phyloP scores from a whole-genome alignment of 2,797 vertebrate genomes.

The Melopsittacus undulatus region DNA sequence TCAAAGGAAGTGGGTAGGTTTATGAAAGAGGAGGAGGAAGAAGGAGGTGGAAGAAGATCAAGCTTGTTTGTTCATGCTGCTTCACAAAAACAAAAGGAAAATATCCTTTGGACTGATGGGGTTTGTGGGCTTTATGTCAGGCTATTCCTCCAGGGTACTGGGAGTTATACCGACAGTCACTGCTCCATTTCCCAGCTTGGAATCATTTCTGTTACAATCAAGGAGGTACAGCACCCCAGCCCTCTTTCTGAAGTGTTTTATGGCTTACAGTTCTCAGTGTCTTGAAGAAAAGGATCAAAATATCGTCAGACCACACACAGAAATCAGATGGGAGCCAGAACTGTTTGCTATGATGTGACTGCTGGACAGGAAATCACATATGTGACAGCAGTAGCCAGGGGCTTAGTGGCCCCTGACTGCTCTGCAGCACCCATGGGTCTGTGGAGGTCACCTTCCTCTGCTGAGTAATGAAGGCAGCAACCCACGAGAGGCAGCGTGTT shows the following conservation, averaged over 20 bases:
- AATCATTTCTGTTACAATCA: background rate
- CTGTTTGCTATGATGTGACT: rapidly evolving
- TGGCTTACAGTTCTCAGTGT: background rate
- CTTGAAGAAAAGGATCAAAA: background rate
- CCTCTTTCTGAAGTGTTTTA: background rate
- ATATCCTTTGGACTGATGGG: background rate
- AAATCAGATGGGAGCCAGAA: background rate
- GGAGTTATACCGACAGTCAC: background rate
- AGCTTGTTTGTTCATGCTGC: background rate
- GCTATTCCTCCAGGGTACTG: background rate
- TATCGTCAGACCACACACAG: background rate
- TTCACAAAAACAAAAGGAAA: background rate
- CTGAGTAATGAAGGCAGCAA: background rate
- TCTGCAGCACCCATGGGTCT: rapidly evolving
- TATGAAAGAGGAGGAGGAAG: background rate
- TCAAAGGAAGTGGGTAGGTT: background rate
- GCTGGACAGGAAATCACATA: rapidly evolving
- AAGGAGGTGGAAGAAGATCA: background rate
- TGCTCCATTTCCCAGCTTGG: background rate
- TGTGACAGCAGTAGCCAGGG: rapidly evolving
- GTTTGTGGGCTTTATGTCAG: background rate
- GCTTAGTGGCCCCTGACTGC: rapidly evolving
- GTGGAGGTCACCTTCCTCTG: background rate
- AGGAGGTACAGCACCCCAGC: rapidly evolving
- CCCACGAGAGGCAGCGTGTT: rapidly evolving